Percentiles rank a stretch among this genome's conserved stretches.
Evolutionary conservation across 2,113 vertebrate genomes (phyloP).

Genomic region (Fulica atra): DNA sequence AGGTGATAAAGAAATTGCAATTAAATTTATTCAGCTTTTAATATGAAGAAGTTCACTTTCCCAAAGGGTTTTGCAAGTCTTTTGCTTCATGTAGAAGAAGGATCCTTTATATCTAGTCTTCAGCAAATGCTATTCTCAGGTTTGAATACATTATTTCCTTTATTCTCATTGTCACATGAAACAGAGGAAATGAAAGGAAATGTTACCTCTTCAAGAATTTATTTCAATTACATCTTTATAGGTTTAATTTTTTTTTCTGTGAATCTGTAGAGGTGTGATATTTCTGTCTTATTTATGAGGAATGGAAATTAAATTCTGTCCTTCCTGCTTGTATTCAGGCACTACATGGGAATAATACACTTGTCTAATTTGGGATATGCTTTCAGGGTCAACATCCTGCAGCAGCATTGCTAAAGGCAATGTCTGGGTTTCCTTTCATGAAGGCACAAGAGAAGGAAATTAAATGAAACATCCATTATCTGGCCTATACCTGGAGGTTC

Average conservation of each 20-base stretch:
- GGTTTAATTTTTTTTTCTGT: not conserved
- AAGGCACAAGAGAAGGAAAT: slow-evolving; percentile 13
- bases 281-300: not conserved
- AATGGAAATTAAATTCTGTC: not conserved
- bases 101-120: not conserved
- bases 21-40: not conserved
- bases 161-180: not conserved
- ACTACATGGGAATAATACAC: not conserved
- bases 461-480: slow-evolving; percentile 39
- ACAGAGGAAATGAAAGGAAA: not conserved
- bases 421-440: slow-evolving; percentile 16
- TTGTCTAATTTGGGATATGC: not conserved
- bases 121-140: not conserved
- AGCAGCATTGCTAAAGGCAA: not conserved
- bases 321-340: not conserved
- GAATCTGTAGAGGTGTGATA: not conserved
- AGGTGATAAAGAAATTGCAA: not conserved
- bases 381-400: slow-evolving; percentile 2
- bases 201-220: not conserved
- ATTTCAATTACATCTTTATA: not conserved
- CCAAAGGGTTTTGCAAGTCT: not conserved
- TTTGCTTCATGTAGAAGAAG: not conserved
- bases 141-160: not conserved
- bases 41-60: not conserved
- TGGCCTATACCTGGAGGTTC: slow-evolving; percentile 15